These are phyloP conservation scores for Mechanitis messenoides DNA, from an alignment of 2,888 invertebrate species.

Conservation along the genomic window DNA sequence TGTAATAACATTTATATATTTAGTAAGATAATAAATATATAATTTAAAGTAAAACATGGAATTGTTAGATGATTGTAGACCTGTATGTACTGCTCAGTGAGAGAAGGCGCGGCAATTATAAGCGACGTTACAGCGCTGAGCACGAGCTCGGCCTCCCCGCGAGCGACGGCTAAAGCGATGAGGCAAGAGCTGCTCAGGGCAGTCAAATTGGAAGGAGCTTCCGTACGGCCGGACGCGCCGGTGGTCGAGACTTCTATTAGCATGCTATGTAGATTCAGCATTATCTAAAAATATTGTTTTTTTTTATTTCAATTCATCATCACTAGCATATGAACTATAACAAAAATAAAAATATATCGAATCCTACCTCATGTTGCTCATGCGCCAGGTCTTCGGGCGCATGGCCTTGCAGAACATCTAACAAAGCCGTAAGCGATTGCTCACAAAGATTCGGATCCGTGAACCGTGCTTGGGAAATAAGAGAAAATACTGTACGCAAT, in stretches of 20 bases:
- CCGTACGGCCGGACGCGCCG: constrained; percentile 44
- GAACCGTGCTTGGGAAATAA: constrained; percentile 90
- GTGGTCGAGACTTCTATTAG: constrained; percentile 87
- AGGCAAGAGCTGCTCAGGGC: constrained; percentile 94
- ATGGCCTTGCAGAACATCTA: constrained; percentile 94
- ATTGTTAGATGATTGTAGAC: constrained; percentile 50
- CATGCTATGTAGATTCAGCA: constrained; percentile 89
- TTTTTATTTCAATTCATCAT: not conserved
- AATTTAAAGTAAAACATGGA: constrained; percentile 1
- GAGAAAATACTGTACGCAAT: constrained; percentile 90
- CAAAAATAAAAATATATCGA: not conserved
- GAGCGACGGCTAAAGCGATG: constrained; percentile 92
- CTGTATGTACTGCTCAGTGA: constrained; percentile 88
- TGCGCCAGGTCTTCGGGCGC: constrained; percentile 88
- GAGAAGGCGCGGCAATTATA: constrained; percentile 87
- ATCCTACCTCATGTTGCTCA: constrained; percentile 84
- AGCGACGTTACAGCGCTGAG: constrained; percentile 91
- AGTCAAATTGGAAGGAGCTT: constrained; percentile 83
- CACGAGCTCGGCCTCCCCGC: constrained; percentile 94
- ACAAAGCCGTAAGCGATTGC: constrained; percentile 89
- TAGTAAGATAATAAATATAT: not conserved
- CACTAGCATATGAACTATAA: constrained; percentile 3
- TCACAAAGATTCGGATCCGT: constrained; percentile 91
- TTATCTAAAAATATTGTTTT: constrained; percentile 56
- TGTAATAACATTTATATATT: constrained; percentile 46